These are phyloP conservation scores for Platynereis dumerilii DNA, from an alignment of 2,888 invertebrate species.

Conservation along the genomic window DNA sequence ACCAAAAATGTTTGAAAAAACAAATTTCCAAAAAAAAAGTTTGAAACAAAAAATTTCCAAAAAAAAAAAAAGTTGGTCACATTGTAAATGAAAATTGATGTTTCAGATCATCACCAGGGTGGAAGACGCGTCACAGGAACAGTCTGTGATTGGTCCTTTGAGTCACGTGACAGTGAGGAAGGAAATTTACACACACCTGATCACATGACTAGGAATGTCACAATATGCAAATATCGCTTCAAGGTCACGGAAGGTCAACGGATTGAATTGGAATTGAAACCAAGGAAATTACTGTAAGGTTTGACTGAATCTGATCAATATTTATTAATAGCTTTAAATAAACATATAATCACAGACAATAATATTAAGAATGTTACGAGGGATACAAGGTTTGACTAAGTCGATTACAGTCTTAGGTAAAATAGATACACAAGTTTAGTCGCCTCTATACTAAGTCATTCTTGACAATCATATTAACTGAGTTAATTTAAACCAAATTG, in stretches of 20 bases:
- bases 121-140: constrained; percentile 7
- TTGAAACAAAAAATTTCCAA: too few relatives aligned
- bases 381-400: too few relatives aligned
- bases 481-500: neutral
- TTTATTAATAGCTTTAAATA: neutral
- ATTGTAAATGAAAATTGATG: neutral
- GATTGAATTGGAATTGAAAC: constrained; percentile 15
- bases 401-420: too few relatives aligned
- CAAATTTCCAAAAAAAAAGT: too few relatives aligned
- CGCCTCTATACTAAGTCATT: too few relatives aligned
- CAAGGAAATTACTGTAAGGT: constrained; percentile 11
- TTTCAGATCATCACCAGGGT: constrained; percentile 19
- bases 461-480: too few relatives aligned
- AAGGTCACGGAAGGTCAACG: constrained; percentile 14
- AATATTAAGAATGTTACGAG: too few relatives aligned
- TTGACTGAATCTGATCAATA: neutral
- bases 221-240: constrained; percentile 29
- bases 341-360: too few relatives aligned
- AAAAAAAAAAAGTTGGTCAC: too few relatives aligned
- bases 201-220: constrained; percentile 21
- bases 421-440: too few relatives aligned
- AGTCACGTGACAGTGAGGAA: constrained; percentile 6
- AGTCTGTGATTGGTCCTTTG: constrained; percentile 20
- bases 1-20: too few relatives aligned
- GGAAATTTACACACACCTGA: constrained; percentile 32